phyloP scores from a whole-genome alignment of 2,113 vertebrate genomes.

The Myotis yumanensis region DNA sequence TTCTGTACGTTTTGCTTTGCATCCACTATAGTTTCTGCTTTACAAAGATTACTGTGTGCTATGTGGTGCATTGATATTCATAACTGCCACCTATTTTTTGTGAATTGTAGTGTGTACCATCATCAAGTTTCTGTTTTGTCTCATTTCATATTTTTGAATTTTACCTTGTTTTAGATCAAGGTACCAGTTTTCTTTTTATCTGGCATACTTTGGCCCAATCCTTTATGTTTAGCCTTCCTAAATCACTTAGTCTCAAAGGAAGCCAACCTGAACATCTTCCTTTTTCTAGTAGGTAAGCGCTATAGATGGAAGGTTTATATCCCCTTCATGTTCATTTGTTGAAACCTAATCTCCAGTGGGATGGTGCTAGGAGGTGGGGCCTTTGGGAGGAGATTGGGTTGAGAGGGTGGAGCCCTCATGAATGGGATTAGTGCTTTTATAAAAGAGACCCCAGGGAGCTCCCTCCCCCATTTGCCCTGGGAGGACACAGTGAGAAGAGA shows the following conservation, averaged over 20 bases:
- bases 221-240: neutral
- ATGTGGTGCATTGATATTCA: neutral
- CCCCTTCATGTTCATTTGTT: neutral
- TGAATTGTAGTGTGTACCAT: neutral
- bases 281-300: neutral
- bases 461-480: neutral
- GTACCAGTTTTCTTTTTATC: neutral
- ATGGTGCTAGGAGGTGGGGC: neutral
- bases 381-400: neutral
- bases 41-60: neutral
- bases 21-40: neutral
- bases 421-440: neutral
- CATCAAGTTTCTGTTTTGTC: neutral
- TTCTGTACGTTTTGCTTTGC: neutral
- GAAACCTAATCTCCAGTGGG: neutral
- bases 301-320: neutral
- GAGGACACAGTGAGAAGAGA: neutral
- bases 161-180: neutral
- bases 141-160: slow-evolving; percentile 32
- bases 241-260: neutral
- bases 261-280: neutral
- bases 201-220: neutral
- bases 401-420: too few relatives aligned
- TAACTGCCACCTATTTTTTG: neutral
- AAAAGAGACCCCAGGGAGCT: neutral